These are phyloP conservation scores for Meloidogyne exigua DNA, from an alignment of 1,140 invertebrate genomes.

Conservation along the genomic window DNA sequence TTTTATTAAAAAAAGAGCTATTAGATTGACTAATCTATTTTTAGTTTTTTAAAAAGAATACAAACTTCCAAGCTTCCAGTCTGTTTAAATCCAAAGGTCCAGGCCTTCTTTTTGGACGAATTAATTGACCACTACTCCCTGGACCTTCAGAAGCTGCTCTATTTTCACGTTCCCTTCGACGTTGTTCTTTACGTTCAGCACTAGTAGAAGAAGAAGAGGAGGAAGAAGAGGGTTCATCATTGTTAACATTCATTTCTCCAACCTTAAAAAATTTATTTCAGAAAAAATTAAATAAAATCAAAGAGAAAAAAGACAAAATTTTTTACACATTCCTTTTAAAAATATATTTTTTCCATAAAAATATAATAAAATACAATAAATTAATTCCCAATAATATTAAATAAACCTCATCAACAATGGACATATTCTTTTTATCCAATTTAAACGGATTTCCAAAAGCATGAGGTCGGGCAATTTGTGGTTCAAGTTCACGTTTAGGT, in stretches of 20 bases:
- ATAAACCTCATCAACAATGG: slow-evolving; percentile 53
- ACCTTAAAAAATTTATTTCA: slow-evolving; percentile 14
- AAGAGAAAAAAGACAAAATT: too few relatives aligned
- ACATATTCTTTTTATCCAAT: slow-evolving; percentile 55
- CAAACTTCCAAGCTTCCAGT: slow-evolving; percentile 15
- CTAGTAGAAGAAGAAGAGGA: not conserved
- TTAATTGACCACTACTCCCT: not conserved
- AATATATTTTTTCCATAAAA: too few relatives aligned
- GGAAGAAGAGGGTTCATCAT: slow-evolving; percentile 4
- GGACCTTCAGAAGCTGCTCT: slow-evolving; percentile 10
- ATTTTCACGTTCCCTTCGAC: not conserved
- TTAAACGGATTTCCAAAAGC: slow-evolving; percentile 64
- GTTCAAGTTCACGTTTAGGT: slow-evolving; percentile 55
- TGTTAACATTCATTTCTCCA: slow-evolving; percentile 28
- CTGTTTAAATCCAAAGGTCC: slow-evolving; percentile 19
- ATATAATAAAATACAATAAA: not conserved
- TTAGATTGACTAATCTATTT: too few relatives aligned
- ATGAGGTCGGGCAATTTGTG: slow-evolving; percentile 42
- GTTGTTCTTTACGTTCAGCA: slow-evolving; percentile 5
- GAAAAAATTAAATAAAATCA: not conserved
- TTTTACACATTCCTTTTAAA: too few relatives aligned
- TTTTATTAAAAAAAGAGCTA: too few relatives aligned
- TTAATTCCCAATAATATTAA: not conserved
- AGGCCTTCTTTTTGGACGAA: slow-evolving; percentile 8
- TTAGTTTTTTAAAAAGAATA: too few relatives aligned